These are phyloP conservation scores for Cenopis cana DNA, from an alignment of 2,888 invertebrate species.

Conservation along the genomic window DNA sequence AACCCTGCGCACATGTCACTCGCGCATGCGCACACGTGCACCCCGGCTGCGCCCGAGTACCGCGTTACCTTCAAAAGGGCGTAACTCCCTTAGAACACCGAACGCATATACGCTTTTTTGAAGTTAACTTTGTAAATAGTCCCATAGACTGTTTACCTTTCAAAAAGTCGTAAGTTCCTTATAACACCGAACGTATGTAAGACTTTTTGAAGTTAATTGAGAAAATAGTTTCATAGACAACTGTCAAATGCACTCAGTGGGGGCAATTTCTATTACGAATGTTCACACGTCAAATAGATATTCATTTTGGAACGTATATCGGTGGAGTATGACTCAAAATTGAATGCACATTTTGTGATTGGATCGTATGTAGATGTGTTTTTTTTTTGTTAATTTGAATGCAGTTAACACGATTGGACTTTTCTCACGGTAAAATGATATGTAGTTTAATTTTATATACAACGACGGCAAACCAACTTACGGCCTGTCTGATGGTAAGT, in stretches of 20 bases:
- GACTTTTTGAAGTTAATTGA: neutral
- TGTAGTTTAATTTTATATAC: neutral
- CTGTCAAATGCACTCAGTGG: conserved; percentile 34
- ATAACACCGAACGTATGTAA: neutral
- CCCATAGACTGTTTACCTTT: conserved; percentile 19
- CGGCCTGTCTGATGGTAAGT: too few species aligned
- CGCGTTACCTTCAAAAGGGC: conserved; percentile 7
- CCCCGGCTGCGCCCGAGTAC: conserved; percentile 65
- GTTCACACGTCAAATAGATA: conserved; percentile 8
- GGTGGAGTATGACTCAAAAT: neutral
- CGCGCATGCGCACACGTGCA: conserved; percentile 64
- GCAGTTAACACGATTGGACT: conserved; percentile 9
- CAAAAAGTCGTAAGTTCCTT: neutral
- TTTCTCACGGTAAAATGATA: conserved; percentile 21
- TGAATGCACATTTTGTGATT: neutral
- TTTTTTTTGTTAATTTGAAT: conserved; percentile 27
- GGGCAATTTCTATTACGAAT: conserved; percentile 14
- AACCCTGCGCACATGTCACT: conserved; percentile 62
- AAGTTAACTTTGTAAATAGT: conserved; percentile 5
- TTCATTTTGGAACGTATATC: neutral
- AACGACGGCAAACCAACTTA: too few species aligned
- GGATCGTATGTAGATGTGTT: neutral
- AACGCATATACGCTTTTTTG: neutral
- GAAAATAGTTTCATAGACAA: conserved; percentile 29
- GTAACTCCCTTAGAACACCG: neutral